phyloP scores from a whole-genome alignment of 2,113 vertebrate species.

The Spea bombifrons region DNA sequence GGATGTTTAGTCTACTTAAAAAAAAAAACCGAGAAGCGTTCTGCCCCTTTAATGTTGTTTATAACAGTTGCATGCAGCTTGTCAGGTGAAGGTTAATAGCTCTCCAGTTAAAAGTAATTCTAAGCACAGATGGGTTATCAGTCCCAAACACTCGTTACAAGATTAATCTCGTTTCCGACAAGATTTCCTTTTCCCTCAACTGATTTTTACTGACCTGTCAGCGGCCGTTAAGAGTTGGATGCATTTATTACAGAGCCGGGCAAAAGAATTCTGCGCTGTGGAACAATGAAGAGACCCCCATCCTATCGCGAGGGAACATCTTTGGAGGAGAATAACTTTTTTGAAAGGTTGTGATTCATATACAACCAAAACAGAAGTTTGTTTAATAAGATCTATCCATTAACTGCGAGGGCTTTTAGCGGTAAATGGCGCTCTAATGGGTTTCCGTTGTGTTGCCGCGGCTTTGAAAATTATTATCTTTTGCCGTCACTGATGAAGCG shows the following conservation, averaged over 20 bases:
- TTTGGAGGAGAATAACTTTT: slow-evolving; percentile 64
- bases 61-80: slow-evolving; percentile 70
- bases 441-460: slow-evolving; percentile 17
- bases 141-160: slow-evolving; percentile 79
- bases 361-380: slow-evolving; percentile 58
- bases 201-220: slow-evolving; percentile 80
- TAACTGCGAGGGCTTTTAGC: neutral
- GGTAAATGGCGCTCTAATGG: slow-evolving; percentile 13
- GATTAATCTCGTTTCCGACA: slow-evolving; percentile 87
- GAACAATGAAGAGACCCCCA: slow-evolving; percentile 63
- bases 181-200: slow-evolving; percentile 84
- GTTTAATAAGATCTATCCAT: slow-evolving; percentile 34
- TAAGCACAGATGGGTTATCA: slow-evolving; percentile 84
- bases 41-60: slow-evolving; percentile 74
- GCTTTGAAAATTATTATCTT: slow-evolving; percentile 32
- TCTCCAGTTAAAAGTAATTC: slow-evolving; percentile 71
- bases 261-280: slow-evolving; percentile 53
- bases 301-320: slow-evolving; percentile 73
- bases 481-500: slow-evolving; percentile 11
- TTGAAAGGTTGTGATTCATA: slow-evolving; percentile 61
- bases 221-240: slow-evolving; percentile 70
- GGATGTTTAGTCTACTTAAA: slow-evolving; percentile 67
- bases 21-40: slow-evolving; percentile 45
- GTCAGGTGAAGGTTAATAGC: slow-evolving; percentile 82
- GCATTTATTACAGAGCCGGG: slow-evolving; percentile 64